phyloP scores from a whole-genome alignment of 2,888 invertebrate species.

The Thumatha senex region DNA sequence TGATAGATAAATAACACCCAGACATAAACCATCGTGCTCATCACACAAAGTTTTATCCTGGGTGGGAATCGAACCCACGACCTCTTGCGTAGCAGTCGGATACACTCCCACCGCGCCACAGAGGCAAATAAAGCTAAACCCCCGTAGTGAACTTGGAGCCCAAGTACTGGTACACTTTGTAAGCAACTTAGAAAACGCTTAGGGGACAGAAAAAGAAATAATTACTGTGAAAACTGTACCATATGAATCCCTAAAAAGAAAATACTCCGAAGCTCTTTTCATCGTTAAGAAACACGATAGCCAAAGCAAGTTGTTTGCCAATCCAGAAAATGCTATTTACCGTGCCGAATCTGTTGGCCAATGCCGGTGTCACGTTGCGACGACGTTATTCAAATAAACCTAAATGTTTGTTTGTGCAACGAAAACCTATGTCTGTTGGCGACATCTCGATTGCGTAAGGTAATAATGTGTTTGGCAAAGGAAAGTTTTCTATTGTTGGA shows the following conservation, averaged over 20 bases:
- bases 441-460: conserved; percentile 57
- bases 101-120: no score
- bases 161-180: no score
- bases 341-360: conserved; percentile 73
- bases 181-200: no score
- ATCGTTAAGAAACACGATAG: conserved; percentile 66
- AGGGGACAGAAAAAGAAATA: no score
- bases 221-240: no score
- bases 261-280: conserved; percentile 12
- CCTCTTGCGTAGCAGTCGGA: no score
- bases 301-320: conserved; percentile 69
- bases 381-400: conserved; percentile 62
- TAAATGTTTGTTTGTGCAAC: conserved; percentile 67
- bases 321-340: conserved; percentile 75
- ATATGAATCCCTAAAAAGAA: neutral
- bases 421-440: conserved; percentile 68
- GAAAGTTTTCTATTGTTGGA: conserved; percentile 7
- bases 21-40: no score
- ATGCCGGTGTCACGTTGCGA: conserved; percentile 74
- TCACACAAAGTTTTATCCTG: no score
- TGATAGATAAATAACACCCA: no score
- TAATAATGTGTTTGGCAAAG: conserved; percentile 40
- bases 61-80: no score
- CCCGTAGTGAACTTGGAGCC: no score
- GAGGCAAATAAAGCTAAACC: no score